Base-by-base conservation (phyloP, 2,797 vertebrate species). In the Erethizon dorsatum region DNA sequence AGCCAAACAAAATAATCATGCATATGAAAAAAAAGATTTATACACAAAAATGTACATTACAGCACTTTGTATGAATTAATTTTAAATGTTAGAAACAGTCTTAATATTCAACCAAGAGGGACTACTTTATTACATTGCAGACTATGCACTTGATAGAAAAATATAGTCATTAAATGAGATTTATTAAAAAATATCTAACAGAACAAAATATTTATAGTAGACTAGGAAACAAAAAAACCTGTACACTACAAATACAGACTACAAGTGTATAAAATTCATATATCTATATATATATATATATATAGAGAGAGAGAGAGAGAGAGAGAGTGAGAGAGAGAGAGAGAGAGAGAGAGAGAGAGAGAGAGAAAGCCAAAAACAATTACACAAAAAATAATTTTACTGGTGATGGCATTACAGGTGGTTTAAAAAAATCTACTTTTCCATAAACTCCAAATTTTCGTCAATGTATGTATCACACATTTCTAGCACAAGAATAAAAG, bases 1-100 rank as follows among this genome's bases (percentile, higher is more conserved):
- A 92, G 97, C 95, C 96, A 96, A 97, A 90, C 85, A 96, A 96
- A 96, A 97, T 83, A 96, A 96, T 95, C 90, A 92, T 37, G 79
- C 79, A 78, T 69, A 91, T 77, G 73, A 4, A 67, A 79, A 83
- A 94, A 95, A 92, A 82, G 69, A 88, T 83, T 88, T 85, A 92
- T 54, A 80, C 90, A 90, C 71, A 96, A 93, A 96, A 61, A 94
- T 91, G 77, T 84, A 89, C 33, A 92, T 90, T 91, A 88, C 6
- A 92, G 45, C 52, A 86, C 92, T 95, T 65, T 80, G 41, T 37
- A 80, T 82, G 86, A 83, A 96, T 96, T 94, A 90, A 94, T 88
- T 92, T 95, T 95, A 95, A 96, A 94, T 94, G 83, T 85, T 94
- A 92, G 71, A 85, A 90, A 95, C 22, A 75, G 31, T 95, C 84